phyloP scores from a whole-genome alignment of 2,797 vertebrate genomes.

The Acanthurus lineatus region DNA sequence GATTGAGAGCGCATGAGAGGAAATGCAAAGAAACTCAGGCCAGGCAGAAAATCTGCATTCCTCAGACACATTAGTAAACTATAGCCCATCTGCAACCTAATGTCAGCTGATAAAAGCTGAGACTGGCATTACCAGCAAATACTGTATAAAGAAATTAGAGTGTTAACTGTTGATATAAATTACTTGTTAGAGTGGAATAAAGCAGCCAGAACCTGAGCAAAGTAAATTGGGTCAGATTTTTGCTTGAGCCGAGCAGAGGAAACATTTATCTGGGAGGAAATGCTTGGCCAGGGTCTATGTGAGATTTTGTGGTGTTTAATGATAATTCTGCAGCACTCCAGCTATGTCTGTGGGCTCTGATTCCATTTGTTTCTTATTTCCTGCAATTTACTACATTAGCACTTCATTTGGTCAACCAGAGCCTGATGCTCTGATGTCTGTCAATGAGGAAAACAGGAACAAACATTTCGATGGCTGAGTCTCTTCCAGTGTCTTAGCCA shows the following conservation, averaged over 20 bases:
- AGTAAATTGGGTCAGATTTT: conserved; percentile 36
- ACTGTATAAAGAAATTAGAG: neutral
- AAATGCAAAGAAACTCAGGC: conserved; percentile 36
- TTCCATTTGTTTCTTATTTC: conserved; percentile 74
- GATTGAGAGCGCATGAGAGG: conserved; percentile 22
- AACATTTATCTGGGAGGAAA: conserved; percentile 64
- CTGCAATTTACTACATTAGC: conserved; percentile 64
- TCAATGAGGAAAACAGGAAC: conserved; percentile 62
- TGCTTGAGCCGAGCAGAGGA: conserved; percentile 40
- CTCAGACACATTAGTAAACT: conserved; percentile 15
- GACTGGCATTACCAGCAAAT: conserved; percentile 24
- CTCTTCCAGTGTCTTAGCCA: conserved; percentile 40
- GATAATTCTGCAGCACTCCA: conserved; percentile 52
- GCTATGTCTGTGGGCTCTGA: conserved; percentile 50
- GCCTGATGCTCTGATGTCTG: conserved; percentile 51
- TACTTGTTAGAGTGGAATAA: conserved; percentile 11
- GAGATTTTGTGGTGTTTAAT: conserved; percentile 52
- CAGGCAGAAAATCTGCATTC: conserved; percentile 29
- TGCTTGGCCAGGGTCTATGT: conserved; percentile 39
- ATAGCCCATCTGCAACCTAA: conserved; percentile 13
- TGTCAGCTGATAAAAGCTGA: conserved; percentile 36
- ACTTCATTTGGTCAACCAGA: conserved; percentile 54
- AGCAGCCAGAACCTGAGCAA: conserved; percentile 18
- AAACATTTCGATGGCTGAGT: conserved; percentile 50
- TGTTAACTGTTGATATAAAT: conserved; percentile 15